These are phyloP conservation scores for Troilus luridus DNA, from an alignment of 2,888 invertebrate genomes.

Conservation along the genomic window DNA sequence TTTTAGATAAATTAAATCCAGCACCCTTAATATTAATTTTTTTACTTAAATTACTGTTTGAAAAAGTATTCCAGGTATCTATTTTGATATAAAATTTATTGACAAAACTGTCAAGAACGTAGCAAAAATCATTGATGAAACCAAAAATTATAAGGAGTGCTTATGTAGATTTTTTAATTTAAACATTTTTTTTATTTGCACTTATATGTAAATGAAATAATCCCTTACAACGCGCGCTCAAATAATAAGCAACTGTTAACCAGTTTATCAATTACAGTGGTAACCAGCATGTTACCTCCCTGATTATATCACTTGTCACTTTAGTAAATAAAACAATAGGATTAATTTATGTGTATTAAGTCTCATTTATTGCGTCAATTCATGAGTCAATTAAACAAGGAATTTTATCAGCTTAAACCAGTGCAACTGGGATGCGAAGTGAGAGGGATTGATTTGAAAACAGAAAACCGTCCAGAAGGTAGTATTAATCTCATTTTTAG, in stretches of 20 bases:
- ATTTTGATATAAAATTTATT: background rate
- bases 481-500: constrained; percentile 45
- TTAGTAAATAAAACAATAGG: background rate
- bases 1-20: background rate
- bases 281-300: background rate
- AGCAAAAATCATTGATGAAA: background rate
- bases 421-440: constrained; percentile 67
- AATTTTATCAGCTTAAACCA: constrained; percentile 65
- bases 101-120: too few species aligned
- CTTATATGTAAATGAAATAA: background rate
- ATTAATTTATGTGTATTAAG: constrained; percentile 50
- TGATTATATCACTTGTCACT: background rate
- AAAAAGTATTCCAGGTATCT: background rate
- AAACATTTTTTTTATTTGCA: background rate
- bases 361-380: constrained; percentile 38
- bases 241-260: background rate
- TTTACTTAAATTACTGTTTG: background rate
- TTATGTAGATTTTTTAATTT: background rate
- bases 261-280: background rate
- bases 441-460: constrained; percentile 66
- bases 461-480: constrained; percentile 67
- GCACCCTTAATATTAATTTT: background rate
- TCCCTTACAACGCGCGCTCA: background rate
- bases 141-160: background rate
- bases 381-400: constrained; percentile 59